A percentile compares a stretch with the other conserved stretches of the same genome.
These are phyloP conservation scores for Tetanocera ferruginea DNA, from an alignment of 2,888 invertebrate species.

Conservation along the genomic window DNA sequence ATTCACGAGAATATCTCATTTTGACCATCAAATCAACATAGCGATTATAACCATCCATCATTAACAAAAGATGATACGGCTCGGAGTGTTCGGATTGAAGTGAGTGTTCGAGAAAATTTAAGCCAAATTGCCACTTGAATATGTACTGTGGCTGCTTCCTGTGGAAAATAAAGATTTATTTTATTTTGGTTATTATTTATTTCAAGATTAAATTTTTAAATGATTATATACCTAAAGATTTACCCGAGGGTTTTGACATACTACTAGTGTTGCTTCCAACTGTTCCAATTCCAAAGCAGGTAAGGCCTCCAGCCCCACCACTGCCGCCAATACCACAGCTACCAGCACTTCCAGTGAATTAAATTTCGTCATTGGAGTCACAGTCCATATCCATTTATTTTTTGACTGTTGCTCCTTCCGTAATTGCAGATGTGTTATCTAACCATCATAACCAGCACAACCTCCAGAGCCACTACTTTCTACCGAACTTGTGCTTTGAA, in stretches of 20 bases:
- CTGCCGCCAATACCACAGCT: too few relatives aligned
- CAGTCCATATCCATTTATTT: not conserved
- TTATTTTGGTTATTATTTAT: too few relatives aligned
- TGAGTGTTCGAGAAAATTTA: slow-evolving; percentile 59
- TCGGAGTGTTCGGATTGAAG: slow-evolving; percentile 72
- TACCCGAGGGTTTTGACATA: slow-evolving; percentile 23
- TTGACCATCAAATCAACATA: slow-evolving; percentile 90
- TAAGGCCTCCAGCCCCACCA: slow-evolving; percentile 54
- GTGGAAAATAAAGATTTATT: slow-evolving; percentile 20
- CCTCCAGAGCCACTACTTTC: not conserved
- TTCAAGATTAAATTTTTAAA: too few relatives aligned
- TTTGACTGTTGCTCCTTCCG: not conserved
- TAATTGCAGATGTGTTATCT: not conserved
- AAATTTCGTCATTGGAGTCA: slow-evolving; percentile 17
- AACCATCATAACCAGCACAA: not conserved
- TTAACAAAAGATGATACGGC: slow-evolving; percentile 77
- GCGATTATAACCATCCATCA: slow-evolving; percentile 82
- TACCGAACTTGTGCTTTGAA: not conserved
- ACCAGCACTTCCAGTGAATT: slow-evolving; percentile 43
- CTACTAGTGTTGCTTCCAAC: slow-evolving; percentile 26
- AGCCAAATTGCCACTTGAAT: slow-evolving; percentile 54
- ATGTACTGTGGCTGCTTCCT: slow-evolving; percentile 37
- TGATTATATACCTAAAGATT: too few relatives aligned
- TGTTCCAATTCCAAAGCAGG: slow-evolving; percentile 14
- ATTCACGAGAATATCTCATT: slow-evolving; percentile 90